Conservation (phyloP, 1,140 invertebrate species). For the Steinernema feltiae region DNA sequence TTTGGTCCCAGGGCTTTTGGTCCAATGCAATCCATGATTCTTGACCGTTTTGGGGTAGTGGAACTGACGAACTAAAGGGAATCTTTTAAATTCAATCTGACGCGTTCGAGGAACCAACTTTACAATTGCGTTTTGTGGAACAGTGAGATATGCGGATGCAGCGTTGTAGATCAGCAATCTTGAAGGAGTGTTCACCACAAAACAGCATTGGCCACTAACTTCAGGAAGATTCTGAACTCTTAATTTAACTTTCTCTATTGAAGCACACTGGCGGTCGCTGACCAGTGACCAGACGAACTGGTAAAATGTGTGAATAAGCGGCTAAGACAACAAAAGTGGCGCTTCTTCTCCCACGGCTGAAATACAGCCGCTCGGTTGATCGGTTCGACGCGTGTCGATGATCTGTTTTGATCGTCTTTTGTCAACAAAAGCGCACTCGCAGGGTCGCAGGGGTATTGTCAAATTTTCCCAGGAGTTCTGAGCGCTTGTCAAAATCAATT, state of each 20-base stretch:
- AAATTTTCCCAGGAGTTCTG: not conserved
- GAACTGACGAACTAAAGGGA: not conserved
- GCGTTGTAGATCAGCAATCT: not conserved
- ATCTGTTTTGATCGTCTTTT: slow-evolving; percentile 4
- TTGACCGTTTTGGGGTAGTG: not conserved
- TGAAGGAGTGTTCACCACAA: slow-evolving; percentile 3
- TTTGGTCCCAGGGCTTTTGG: not conserved
- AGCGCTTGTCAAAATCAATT: not conserved
- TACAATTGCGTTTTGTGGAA: not conserved
- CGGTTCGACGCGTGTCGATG: not conserved
- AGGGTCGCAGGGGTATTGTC: no score
- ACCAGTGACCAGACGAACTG: no score
- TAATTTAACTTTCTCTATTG: no score
- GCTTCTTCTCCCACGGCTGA: no score
- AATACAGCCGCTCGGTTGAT: no score
- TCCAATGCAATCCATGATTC: not conserved
- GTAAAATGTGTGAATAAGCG: not conserved
- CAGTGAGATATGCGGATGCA: not conserved
- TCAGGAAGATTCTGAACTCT: not conserved
- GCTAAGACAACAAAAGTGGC: not conserved
- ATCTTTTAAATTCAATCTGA: not conserved
- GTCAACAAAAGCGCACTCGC: not conserved
- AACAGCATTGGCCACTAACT: not conserved
- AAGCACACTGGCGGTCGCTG: no score
- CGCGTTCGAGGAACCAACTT: not conserved